A percentile compares a stretch with the other conserved stretches of the same genome.
phyloP scores from a whole-genome alignment of 92 coral and sea anemone species.

The Palythoa grandiflora region DNA sequence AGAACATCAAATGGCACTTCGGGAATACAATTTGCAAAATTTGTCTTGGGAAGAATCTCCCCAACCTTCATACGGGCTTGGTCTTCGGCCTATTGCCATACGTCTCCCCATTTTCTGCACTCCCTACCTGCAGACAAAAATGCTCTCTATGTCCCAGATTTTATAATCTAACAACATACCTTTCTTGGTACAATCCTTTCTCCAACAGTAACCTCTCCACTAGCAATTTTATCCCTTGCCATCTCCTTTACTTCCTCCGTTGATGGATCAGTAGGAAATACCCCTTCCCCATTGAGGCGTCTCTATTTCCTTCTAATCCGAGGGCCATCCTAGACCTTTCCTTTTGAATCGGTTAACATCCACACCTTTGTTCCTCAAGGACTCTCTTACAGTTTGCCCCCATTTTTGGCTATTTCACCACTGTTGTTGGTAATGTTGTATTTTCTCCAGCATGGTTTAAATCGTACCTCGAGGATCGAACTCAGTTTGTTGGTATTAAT shows the following conservation, averaged over 20 bases:
- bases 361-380: no score
- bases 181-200: slow-evolving; percentile 17
- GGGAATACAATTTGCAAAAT: not conserved
- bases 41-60: not conserved
- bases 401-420: no score
- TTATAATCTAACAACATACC: not conserved
- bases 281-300: no score
- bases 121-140: not conserved
- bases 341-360: no score
- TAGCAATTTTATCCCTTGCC: not conserved
- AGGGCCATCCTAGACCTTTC: no score
- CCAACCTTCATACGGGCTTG: not conserved
- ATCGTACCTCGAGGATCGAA: no score
- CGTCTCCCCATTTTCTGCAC: not conserved
- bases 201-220: slow-evolving; percentile 22
- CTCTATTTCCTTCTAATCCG: no score
- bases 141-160: not conserved
- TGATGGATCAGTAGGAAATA: not conserved
- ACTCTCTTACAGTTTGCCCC: no score
- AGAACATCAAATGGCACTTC: no score
- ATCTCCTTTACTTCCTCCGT: not conserved
- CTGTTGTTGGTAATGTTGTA: no score
- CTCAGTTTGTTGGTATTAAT: no score
- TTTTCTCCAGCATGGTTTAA: no score
- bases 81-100: not conserved